Base-by-base conservation (phyloP, 2,797 vertebrate genomes). In the Manis javanica region DNA sequence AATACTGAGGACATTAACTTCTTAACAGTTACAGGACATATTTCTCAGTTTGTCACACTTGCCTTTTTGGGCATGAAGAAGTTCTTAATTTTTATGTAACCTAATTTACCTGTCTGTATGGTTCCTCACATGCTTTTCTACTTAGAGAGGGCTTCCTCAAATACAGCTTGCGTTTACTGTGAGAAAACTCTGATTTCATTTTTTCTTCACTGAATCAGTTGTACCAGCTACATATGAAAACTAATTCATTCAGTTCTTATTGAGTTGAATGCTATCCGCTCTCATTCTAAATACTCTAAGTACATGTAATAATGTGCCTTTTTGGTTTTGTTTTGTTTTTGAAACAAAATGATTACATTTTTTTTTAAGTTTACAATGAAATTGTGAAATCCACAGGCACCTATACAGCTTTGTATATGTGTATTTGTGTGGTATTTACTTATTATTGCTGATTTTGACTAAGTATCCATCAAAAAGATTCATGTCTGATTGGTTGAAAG, bases 301-400 rank as follows among this genome's bases (percentile, higher is more conserved):
- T 75, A 11, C n/a, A n/a, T 75, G n/a, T 59, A 46, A 23, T 83
- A n/a, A n/a, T n/a, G 5, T 66, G 12, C 55, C n/a, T 61, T 82
- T 92, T 74, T 89, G 13, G 34, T 81, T 89, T 79, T 13, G 29
- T 72, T 77, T 85, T 89, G 6, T 55, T 83, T 95, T 87, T 88
- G 26, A 77, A 78, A 66, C 18, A 57, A 87, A n/a, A 21, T 19
- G 21, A 23, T 46, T 46, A 46, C 46, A 12, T 46, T 46, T 46
- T 39, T 39, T 39, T 39, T 39, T 39, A 39, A 39, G 37, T 39
- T 37, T 68, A 14, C 24, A 24, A 26, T 46, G 29, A 81, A 57
- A 69, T 37, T 83, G 18, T 53, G 39, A 81, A 84, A 59, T 66
- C 34, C 19, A 51, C 4, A 90, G 34, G 31, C 5, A 18, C 49